Evolutionary conservation across 2,113 vertebrate genomes (phyloP).

Genomic region (Macaca mulatta): DNA sequence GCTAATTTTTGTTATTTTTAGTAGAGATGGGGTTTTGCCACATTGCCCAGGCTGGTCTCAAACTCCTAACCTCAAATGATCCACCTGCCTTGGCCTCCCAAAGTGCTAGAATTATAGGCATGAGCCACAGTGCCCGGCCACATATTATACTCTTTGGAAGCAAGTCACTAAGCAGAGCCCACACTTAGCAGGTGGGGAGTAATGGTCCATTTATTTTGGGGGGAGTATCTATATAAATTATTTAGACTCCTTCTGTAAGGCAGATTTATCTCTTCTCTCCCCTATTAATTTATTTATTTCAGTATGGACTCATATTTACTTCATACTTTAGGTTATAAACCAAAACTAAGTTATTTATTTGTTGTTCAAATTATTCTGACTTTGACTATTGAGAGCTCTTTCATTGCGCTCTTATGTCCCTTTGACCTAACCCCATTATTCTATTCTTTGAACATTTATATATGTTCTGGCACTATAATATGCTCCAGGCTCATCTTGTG

Average conservation of each 20-base stretch:
- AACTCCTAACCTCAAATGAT: too few relatives aligned
- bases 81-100: too few relatives aligned
- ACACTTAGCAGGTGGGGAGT: neutral
- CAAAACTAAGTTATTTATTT: neutral
- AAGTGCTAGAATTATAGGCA: too few relatives aligned
- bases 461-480: neutral
- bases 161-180: neutral
- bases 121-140: too few relatives aligned
- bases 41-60: too few relatives aligned
- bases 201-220: neutral
- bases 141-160: neutral
- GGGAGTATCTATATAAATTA: neutral
- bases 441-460: neutral
- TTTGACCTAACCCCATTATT: neutral
- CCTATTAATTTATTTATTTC: neutral
- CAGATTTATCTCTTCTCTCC: neutral
- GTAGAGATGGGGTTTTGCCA: too few relatives aligned
- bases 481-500: neutral
- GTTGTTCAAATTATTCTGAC: neutral
- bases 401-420: neutral
- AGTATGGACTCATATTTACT: neutral
- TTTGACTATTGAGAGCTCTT: neutral
- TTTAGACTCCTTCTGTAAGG: neutral
- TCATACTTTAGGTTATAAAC: neutral
- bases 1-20: too few relatives aligned